Evolutionary conservation across 1,140 invertebrate genomes (phyloP).

Genomic region (Drosophila insularis): DNA sequence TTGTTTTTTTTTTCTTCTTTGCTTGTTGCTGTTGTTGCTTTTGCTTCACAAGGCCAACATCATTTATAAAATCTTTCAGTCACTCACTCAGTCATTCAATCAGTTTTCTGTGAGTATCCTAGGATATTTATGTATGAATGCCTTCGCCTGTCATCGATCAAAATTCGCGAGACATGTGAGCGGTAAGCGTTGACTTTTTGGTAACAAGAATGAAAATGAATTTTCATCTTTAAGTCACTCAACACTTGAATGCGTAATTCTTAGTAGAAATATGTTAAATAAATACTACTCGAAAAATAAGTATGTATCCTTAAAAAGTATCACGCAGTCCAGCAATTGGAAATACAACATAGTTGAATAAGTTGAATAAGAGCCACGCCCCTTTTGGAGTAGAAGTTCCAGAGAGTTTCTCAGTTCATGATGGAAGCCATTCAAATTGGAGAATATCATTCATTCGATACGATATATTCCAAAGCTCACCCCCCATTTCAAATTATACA

Average conservation of each 20-base stretch:
- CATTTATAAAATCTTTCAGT: conserved; percentile 63
- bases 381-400: too few species aligned
- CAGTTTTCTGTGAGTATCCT: conserved; percentile 26
- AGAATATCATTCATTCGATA: too few species aligned
- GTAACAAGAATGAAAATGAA: background rate
- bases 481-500: too few species aligned
- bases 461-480: too few species aligned
- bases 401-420: too few species aligned
- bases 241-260: background rate
- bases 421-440: too few species aligned
- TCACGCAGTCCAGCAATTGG: too few species aligned
- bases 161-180: conserved; percentile 34
- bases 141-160: conserved; percentile 51
- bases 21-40: background rate
- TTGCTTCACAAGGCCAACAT: conserved; percentile 30
- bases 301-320: too few species aligned
- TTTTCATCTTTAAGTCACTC: background rate
- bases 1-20: conserved; percentile 33
- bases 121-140: conserved; percentile 29
- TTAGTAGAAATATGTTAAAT: background rate
- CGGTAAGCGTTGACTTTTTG: background rate
- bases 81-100: conserved; percentile 7
- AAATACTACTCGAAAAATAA: too few species aligned
- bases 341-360: too few species aligned
- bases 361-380: too few species aligned